phyloP scores from a whole-genome alignment of 2,888 invertebrate genomes.

The Harmothoe impar region DNA sequence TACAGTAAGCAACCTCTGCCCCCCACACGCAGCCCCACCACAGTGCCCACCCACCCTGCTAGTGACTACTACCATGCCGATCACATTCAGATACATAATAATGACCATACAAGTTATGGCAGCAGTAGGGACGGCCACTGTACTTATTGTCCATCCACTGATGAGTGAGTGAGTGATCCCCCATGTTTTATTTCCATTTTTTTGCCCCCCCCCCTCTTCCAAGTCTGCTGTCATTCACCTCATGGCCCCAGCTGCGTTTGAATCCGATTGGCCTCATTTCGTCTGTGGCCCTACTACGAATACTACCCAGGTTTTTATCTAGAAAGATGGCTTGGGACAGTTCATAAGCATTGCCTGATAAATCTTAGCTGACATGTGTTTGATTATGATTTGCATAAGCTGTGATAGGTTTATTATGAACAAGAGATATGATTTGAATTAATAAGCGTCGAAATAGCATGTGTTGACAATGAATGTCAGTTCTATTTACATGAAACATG shows the following conservation, averaged over 20 bases:
- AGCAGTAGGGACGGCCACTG: not conserved
- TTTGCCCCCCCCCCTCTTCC: not conserved
- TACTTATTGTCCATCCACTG: not conserved
- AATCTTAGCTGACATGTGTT: no score
- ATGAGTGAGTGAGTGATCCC: constrained; percentile 6
- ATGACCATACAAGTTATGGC: not conserved
- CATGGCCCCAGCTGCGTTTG: constrained; percentile 21
- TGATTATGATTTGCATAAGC: no score
- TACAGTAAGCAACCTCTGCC: not conserved
- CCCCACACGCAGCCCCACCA: not conserved
- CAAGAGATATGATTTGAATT: no score
- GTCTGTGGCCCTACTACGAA: not conserved
- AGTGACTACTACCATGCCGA: not conserved
- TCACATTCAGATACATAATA: constrained; percentile 29
- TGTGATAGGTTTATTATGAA: no score
- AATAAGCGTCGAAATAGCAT: no score
- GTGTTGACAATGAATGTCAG: no score
- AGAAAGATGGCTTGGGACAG: no score
- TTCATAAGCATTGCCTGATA: no score
- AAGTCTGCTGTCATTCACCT: not conserved
- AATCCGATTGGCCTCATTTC: constrained; percentile 29
- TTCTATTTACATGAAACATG: no score
- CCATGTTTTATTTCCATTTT: not conserved
- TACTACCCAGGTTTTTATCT: no score
- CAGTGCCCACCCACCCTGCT: not conserved